These are phyloP conservation scores for Dendrocincla tyrannina DNA, from an alignment of 2,797 vertebrate species.

Conservation along the genomic window DNA sequence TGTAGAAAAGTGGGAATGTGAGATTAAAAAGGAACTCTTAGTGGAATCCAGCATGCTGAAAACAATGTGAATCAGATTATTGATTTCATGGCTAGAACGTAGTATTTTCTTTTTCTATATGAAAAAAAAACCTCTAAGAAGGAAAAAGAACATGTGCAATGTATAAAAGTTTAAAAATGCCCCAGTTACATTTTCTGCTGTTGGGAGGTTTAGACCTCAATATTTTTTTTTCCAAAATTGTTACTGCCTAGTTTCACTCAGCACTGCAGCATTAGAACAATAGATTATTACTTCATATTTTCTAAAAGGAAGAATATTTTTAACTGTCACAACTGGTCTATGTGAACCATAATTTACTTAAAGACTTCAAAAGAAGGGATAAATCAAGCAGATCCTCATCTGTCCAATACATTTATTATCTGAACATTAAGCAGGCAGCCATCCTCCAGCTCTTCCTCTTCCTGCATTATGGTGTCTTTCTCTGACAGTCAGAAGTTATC, in stretches of 20 bases:
- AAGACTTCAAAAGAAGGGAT: neutral
- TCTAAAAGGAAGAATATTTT: slow-evolving; percentile 3
- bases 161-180: neutral
- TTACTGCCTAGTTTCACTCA: slow-evolving; percentile 8
- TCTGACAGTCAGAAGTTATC: neutral
- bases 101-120: neutral
- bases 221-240: neutral
- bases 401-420: neutral
- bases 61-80: neutral
- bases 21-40: neutral
- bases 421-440: neutral
- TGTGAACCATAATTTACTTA: neutral
- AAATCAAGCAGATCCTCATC: neutral
- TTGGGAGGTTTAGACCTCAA: neutral
- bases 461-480: neutral
- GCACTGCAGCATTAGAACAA: neutral
- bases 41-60: neutral
- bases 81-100: neutral
- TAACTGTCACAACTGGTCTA: neutral
- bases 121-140: neutral
- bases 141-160: neutral
- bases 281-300: slow-evolving; percentile 39
- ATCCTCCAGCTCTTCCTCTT: neutral
- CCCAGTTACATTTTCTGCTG: neutral
- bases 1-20: neutral